Evolutionary conservation across 2,797 vertebrate species (phyloP).

Genomic region (Telmatherina bonti): DNA sequence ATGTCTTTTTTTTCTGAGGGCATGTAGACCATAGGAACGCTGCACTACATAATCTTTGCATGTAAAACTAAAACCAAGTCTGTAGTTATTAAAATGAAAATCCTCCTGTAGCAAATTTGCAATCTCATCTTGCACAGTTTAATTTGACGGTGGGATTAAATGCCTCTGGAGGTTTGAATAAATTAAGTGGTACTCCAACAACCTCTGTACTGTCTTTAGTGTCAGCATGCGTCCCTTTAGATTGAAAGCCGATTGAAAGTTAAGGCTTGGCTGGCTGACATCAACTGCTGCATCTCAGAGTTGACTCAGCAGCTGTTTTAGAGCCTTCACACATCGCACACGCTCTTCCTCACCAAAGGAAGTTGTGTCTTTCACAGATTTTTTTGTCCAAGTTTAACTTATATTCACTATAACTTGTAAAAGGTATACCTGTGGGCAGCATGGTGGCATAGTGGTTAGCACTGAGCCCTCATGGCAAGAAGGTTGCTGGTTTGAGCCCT

Average conservation of each 20-base stretch:
- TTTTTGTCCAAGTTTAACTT: background rate
- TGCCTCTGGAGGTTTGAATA: background rate
- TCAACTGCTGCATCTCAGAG: background rate
- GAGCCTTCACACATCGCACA: background rate
- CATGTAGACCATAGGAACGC: background rate
- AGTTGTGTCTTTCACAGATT: background rate
- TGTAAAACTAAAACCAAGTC: conserved; percentile 4
- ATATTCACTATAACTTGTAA: background rate
- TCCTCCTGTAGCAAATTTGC: background rate
- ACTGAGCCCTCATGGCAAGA: no score
- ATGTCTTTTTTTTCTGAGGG: background rate
- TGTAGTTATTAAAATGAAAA: conserved; percentile 10
- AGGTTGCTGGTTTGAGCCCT: no score
- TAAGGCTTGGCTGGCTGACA: background rate
- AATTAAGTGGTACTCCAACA: background rate
- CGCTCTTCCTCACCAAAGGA: background rate
- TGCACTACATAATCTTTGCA: background rate
- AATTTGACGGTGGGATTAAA: conserved; percentile 13
- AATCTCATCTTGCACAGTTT: conserved; percentile 9
- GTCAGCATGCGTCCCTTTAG: background rate
- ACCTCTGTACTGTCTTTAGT: conserved; percentile 1
- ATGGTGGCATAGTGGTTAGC: no score
- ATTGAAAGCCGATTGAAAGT: conserved; percentile 2
- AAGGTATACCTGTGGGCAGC: no score
- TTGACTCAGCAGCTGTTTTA: background rate